Evolutionary conservation across 1,140 invertebrate genomes (phyloP).

Genomic region (Asbolus verrucosus): DNA sequence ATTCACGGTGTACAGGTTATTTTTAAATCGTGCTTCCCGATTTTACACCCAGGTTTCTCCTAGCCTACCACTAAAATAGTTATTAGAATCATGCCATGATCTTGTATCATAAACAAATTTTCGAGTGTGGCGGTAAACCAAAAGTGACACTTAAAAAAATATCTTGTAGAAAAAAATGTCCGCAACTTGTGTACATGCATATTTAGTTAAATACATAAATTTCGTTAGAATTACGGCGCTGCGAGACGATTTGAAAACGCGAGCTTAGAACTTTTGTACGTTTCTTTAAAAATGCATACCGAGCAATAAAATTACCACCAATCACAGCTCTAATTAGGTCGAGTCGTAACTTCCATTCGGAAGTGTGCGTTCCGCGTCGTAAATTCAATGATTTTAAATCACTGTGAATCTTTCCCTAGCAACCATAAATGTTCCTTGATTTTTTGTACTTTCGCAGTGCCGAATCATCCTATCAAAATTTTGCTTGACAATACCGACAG

Average conservation of each 20-base stretch:
- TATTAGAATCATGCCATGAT: too few relatives aligned
- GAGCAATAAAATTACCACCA: constrained; percentile 33
- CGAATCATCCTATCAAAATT: too few relatives aligned
- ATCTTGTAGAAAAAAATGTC: too few relatives aligned
- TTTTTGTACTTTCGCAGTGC: constrained; percentile 1
- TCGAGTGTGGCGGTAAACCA: too few relatives aligned
- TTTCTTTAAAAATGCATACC: constrained; percentile 24
- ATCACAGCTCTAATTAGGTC: constrained; percentile 30
- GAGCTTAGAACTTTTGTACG: constrained; percentile 44
- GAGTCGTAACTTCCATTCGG: constrained; percentile 18
- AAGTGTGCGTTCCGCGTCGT: constrained; percentile 26
- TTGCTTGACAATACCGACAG: too few relatives aligned
- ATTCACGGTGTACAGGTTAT: constrained; percentile 8
- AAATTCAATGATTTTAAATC: constrained; percentile 35
- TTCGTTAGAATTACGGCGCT: constrained; percentile 22
- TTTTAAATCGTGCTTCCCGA: too few relatives aligned
- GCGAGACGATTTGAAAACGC: constrained; percentile 42
- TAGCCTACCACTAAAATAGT: too few relatives aligned
- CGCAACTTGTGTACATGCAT: too few relatives aligned
- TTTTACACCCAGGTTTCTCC: too few relatives aligned
- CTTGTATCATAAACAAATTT: too few relatives aligned
- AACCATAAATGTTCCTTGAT: neutral
- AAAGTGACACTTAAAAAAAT: too few relatives aligned
- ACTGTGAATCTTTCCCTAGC: too few relatives aligned
- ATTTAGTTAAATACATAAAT: constrained; percentile 47